Evolutionary conservation across 2,113 vertebrate genomes (phyloP).

Genomic region (Microcebus tavaratra): DNA sequence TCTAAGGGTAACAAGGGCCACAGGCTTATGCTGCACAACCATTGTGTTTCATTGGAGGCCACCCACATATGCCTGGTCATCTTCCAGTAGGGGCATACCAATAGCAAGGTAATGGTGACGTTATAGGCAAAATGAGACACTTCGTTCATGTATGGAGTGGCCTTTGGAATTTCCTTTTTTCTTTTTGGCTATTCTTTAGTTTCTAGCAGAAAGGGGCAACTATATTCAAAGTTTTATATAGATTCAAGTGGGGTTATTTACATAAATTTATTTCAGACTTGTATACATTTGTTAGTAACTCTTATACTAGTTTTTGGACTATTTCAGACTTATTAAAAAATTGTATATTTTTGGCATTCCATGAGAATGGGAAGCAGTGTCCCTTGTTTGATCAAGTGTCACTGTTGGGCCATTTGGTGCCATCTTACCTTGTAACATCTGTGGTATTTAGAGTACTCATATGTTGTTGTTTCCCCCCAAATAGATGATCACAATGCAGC

Average conservation of each 20-base stretch:
- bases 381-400: neutral
- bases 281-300: neutral
- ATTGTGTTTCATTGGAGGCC: neutral
- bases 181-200: neutral
- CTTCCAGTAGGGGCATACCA: too few species aligned
- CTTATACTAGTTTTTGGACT: neutral
- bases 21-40: too few species aligned
- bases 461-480: neutral
- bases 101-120: too few species aligned
- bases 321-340: neutral
- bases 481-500: neutral
- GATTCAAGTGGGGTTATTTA: neutral
- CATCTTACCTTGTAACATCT: neutral
- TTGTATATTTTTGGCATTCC: neutral
- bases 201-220: neutral
- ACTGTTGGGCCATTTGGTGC: neutral
- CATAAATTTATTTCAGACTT: neutral
- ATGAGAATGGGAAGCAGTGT: neutral
- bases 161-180: neutral
- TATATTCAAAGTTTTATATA: neutral
- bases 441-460: neutral
- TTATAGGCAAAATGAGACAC: too few species aligned
- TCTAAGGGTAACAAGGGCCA: neutral
- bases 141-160: neutral
- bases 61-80: neutral